phyloP scores from a whole-genome alignment of 1,140 invertebrate genomes.

The Drepana arcuata region DNA sequence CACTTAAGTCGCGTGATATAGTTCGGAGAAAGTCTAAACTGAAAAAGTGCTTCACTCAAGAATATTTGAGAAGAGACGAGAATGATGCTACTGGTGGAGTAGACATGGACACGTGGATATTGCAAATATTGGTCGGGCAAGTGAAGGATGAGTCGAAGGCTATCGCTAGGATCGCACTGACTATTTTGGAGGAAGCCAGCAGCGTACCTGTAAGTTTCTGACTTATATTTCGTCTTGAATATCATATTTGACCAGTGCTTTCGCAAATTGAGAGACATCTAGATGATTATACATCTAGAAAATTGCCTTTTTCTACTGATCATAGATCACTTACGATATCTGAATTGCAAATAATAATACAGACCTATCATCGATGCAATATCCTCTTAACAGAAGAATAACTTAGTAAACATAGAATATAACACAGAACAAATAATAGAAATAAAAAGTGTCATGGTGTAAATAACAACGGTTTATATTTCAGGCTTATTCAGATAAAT shows the following conservation, averaged over 20 bases:
- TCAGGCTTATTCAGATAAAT: conserved; percentile 82
- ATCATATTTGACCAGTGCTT: no score
- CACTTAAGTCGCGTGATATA: conserved; percentile 67
- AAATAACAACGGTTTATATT: not conserved
- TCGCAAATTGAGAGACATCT: no score
- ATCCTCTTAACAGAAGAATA: no score
- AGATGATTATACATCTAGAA: no score
- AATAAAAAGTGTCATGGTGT: not conserved
- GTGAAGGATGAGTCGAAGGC: conserved; percentile 84
- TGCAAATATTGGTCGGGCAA: conserved; percentile 86
- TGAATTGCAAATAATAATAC: no score
- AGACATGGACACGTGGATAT: conserved; percentile 84
- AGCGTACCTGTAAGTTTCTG: conserved; percentile 84
- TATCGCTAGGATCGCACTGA: conserved; percentile 84
- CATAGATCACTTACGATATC: no score
- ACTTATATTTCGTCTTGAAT: no score
- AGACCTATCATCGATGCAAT: no score
- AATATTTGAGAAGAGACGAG: conserved; percentile 37
- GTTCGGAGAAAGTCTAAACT: conserved; percentile 55
- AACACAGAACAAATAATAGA: no score
- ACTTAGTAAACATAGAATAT: no score
- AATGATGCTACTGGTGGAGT: conserved; percentile 24
- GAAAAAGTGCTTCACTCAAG: conserved; percentile 44
- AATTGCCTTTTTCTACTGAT: no score
- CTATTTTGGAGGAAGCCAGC: conserved; percentile 92